These are phyloP conservation scores for Thalassarche chlororhynchos DNA, from an alignment of 2,113 vertebrate genomes.

Conservation along the genomic window DNA sequence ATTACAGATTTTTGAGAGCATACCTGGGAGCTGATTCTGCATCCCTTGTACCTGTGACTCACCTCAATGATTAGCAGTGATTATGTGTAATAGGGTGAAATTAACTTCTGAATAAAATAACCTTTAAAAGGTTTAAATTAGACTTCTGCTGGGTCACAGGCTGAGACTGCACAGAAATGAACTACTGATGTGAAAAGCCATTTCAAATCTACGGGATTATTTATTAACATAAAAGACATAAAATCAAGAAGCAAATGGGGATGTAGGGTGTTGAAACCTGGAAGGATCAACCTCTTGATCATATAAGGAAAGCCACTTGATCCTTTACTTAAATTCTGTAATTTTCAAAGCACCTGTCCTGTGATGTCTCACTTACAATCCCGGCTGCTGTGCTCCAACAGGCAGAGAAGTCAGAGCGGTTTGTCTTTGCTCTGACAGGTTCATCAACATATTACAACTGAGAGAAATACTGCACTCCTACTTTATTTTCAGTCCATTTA, in stretches of 20 bases:
- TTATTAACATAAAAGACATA: neutral
- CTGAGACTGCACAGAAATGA: neutral
- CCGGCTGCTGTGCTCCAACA: neutral
- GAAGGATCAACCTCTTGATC: neutral
- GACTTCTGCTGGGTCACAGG: neutral
- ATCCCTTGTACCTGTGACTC: neutral
- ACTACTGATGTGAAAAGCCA: neutral
- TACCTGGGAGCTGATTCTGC: neutral
- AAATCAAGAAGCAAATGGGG: neutral
- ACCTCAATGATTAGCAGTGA: neutral
- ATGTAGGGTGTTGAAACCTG: neutral
- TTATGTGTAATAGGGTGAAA: neutral
- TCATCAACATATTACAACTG: neutral
- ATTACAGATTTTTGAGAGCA: neutral
- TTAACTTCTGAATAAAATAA: neutral
- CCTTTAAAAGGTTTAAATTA: neutral
- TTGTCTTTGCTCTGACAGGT: conserved; percentile 20
- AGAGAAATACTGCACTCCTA: neutral
- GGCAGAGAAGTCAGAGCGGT: neutral
- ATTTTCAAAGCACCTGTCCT: conserved; percentile 23
- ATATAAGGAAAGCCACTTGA: neutral
- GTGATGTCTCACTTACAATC: neutral
- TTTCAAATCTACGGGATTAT: neutral
- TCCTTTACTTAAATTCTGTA: neutral
- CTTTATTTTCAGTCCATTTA: neutral